A percentile compares a stretch with the other conserved stretches of the same genome.
These are phyloP conservation scores for Osmerus mordax DNA, from an alignment of 2,113 vertebrate genomes.

Conservation along the genomic window DNA sequence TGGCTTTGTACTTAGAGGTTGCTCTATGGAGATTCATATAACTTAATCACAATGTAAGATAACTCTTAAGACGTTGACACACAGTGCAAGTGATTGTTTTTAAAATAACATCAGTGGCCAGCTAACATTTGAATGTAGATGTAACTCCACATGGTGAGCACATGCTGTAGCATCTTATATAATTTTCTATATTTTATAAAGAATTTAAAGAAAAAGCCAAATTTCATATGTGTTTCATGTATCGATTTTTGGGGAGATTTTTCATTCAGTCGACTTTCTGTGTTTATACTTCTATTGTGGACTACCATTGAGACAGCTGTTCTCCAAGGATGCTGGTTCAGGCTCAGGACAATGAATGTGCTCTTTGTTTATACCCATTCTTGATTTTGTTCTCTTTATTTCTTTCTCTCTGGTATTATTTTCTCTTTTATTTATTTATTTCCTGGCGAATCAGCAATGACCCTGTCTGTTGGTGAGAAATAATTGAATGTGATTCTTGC, in stretches of 20 bases:
- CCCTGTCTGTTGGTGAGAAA: not conserved
- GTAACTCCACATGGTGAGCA: too few relatives aligned
- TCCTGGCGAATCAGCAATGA: not conserved
- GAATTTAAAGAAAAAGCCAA: too few relatives aligned
- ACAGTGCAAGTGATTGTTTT: too few relatives aligned
- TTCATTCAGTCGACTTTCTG: constrained; percentile 20
- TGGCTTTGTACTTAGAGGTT: constrained; percentile 13
- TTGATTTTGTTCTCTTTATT: constrained; percentile 32
- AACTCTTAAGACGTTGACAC: too few relatives aligned
- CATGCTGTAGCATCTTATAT: too few relatives aligned
- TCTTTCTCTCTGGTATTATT: constrained; percentile 7
- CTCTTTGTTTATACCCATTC: not conserved
- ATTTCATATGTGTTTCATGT: too few relatives aligned
- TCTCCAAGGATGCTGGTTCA: constrained; percentile 31
- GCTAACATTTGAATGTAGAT: too few relatives aligned
- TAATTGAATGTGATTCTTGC: not conserved
- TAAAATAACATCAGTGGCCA: too few relatives aligned
- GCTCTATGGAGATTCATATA: not conserved
- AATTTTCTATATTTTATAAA: too few relatives aligned
- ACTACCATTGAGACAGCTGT: constrained; percentile 7
- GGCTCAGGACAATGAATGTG: not conserved
- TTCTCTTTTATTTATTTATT: not conserved
- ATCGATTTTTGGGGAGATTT: not conserved
- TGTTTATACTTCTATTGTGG: constrained; percentile 23
- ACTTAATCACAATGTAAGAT: constrained; percentile 10